phyloP scores from a whole-genome alignment of 2,888 invertebrate genomes.

The Tillus elongatus region DNA sequence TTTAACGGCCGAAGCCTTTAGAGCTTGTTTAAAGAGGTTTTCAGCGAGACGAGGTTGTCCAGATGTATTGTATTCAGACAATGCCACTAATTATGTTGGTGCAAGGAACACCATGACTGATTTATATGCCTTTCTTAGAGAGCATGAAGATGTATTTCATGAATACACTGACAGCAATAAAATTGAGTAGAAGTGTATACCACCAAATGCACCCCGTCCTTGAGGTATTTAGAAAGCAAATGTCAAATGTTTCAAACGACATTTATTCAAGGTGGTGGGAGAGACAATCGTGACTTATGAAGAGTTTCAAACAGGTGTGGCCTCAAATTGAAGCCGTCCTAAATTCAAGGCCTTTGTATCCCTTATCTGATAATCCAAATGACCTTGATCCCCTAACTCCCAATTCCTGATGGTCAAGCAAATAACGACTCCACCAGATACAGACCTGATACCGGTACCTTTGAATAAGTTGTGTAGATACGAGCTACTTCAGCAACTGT shows the following conservation, averaged over 20 bases:
- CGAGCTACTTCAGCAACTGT: conserved; percentile 2
- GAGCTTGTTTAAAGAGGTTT: too few species aligned
- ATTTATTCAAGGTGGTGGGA: conserved; percentile 1
- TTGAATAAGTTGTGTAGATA: conserved; percentile 3
- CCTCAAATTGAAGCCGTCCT: conserved; percentile 2
- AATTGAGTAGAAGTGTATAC: background rate
- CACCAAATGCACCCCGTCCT: conserved; percentile 1
- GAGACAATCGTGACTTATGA: conserved; percentile 3
- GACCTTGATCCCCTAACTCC: too few species aligned
- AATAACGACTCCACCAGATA: too few species aligned
- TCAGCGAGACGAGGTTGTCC: too few species aligned
- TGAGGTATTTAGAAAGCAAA: conserved; percentile 2
- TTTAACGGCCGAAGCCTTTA: too few species aligned
- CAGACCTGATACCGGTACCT: background rate
- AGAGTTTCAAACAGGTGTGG: too few species aligned
- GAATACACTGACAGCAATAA: background rate
- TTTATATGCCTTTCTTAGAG: background rate
- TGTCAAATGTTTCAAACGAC: conserved; percentile 2
- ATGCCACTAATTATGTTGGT: too few species aligned
- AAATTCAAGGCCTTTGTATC: too few species aligned
- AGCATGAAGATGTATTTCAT: background rate
- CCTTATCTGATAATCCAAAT: too few species aligned
- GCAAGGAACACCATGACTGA: background rate
- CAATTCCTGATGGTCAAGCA: background rate
- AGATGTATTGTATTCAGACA: too few species aligned